Evolutionary conservation across 2,888 invertebrate genomes (phyloP).

Genomic region (Vandiemenella viatica): DNA sequence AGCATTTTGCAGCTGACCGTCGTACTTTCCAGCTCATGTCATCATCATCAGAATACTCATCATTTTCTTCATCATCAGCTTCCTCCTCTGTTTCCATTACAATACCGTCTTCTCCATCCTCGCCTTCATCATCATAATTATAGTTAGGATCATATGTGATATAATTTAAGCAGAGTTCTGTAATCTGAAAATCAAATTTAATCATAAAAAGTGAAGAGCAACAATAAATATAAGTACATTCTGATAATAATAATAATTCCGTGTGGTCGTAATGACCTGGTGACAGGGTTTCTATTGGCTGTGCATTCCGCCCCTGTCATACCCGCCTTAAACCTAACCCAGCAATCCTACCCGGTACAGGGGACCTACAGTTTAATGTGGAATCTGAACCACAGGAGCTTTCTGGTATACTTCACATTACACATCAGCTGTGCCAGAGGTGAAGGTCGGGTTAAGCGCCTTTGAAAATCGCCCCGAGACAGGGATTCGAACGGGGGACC

Average conservation of each 20-base stretch:
- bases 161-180: conserved; percentile 74
- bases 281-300: no score
- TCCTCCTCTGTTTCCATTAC: conserved; percentile 56
- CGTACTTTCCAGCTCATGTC: conserved; percentile 99
- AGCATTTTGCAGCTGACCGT: conserved; percentile 90
- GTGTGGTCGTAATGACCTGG: no score
- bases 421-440: no score
- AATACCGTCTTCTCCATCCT: conserved; percentile 45
- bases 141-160: conserved; percentile 98
- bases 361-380: no score
- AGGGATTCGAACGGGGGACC: no score
- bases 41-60: conserved; percentile 97
- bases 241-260: conserved; percentile 2
- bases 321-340: neutral
- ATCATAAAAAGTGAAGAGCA: conserved; percentile 1
- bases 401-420: no score
- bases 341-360: neutral
- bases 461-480: no score
- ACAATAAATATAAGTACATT: conserved; percentile 11
- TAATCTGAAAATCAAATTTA: conserved; percentile 40
- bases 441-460: no score
- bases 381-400: no score
- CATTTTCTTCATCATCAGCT: conserved; percentile 63
- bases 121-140: conserved; percentile 80
- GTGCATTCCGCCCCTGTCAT: neutral